Base-by-base conservation (phyloP, 2,888 invertebrate genomes). In the Lasioglossum oenotherae region DNA sequence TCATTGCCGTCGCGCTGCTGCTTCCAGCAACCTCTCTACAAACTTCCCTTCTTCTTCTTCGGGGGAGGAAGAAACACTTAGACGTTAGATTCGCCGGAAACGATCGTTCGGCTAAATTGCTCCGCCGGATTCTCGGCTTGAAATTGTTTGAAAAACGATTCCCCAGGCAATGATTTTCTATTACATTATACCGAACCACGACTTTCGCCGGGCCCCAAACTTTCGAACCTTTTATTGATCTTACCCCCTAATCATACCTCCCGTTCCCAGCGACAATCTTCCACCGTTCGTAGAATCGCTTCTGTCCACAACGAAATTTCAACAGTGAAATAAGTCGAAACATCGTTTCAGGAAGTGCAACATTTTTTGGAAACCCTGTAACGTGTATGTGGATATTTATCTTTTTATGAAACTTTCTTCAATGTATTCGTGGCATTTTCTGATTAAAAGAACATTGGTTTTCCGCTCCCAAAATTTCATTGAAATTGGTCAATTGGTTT, bases 1-100 rank as follows among this genome's bases (percentile, higher is more conserved):
- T 92, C 92, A 92, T 93, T 89, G 91, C 87, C 82, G 81, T 80
- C 82, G 85, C 91, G 89, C 69, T 80, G 79, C 80, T 86, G 90
- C 88, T 89, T 85, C 84, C 84, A 41, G 84, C 87, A 46, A 46
- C 46, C 16, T 16, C 87, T 90, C 82, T 71, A 75, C 79, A 77
- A 89, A 84, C 85, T 88, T 78, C 80, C 76, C 74, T 14, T 49
- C 64, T 16, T 19, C 46, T 46, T 46, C 46, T 14, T 46, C 46
- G 78, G 74, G 16, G 46, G 16, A 74, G 74, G 71, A 80, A 77
- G 81, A 90, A 84, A 86, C 74, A 82, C 76, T 86, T 86, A 74
- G 74, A 71, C 73, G 57, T 79, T 72, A 53, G 87, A 81, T 86
- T 86, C 67, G 71, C 49, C 64, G 19, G 53, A 38, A 64, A 60